Evolutionary conservation across 2,888 invertebrate species (phyloP).

Genomic region (Caenorhabditis sp.): DNA sequence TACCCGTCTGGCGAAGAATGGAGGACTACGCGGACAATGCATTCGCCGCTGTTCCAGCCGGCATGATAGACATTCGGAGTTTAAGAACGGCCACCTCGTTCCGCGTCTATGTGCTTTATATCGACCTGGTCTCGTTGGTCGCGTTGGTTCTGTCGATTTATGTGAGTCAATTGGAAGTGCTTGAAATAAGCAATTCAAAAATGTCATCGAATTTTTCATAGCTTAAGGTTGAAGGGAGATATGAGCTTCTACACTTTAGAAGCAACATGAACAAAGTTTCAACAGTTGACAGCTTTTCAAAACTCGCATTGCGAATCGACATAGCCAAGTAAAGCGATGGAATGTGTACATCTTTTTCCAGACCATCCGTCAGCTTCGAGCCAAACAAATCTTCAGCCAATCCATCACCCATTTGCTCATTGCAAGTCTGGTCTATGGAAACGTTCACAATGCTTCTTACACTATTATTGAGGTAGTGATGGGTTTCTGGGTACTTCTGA

Average conservation of each 20-base stretch:
- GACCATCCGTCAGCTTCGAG: constrained; percentile 15
- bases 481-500: no score
- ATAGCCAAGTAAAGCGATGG: no score
- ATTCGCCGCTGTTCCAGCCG: constrained; percentile 12
- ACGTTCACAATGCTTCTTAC: constrained; percentile 45
- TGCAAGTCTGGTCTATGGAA: constrained; percentile 42
- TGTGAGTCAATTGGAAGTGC: no score
- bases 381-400: constrained; percentile 47
- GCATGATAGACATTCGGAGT: constrained; percentile 12
- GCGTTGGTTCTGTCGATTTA: constrained; percentile 38
- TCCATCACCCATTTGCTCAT: constrained; percentile 48
- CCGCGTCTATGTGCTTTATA: constrained; percentile 46
- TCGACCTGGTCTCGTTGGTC: constrained; percentile 24
- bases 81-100: constrained; percentile 45
- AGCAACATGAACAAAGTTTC: background rate
- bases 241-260: background rate
- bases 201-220: background rate
- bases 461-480: constrained; percentile 53
- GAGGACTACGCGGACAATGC: constrained; percentile 42
- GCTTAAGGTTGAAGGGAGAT: background rate
- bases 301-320: no score
- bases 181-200: background rate
- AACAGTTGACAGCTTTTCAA: no score
- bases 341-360: constrained; percentile 26
- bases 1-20: background rate